These are phyloP conservation scores for Oncorhynchus clarkii DNA, from an alignment of 2,113 vertebrate genomes.

Conservation along the genomic window DNA sequence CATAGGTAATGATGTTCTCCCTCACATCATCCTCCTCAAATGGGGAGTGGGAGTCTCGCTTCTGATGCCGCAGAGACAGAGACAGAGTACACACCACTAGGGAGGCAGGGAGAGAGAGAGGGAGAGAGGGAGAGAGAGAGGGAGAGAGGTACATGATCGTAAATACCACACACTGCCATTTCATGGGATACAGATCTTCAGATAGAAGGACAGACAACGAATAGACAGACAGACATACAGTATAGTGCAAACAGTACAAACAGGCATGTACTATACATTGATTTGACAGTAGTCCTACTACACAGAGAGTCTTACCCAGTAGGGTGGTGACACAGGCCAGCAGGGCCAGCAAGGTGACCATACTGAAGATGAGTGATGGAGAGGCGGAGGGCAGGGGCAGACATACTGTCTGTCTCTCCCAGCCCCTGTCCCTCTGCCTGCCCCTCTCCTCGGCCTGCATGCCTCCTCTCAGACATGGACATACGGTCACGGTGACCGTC, in stretches of 20 bases:
- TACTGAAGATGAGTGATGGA: conserved; percentile 77
- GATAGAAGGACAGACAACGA: neutral
- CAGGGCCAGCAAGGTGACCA: conserved; percentile 81
- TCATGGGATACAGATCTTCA: neutral
- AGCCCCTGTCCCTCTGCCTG: conserved; percentile 53
- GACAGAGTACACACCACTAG: conserved; percentile 73
- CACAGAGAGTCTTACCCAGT: conserved; percentile 70
- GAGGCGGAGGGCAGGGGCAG: conserved; percentile 66
- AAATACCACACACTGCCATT: neutral
- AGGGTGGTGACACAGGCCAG: conserved; percentile 81
- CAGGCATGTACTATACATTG: neutral
- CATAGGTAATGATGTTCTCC: conserved; percentile 82
- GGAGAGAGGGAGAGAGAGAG: neutral
- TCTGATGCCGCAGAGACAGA: conserved; percentile 70
- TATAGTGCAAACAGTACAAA: conserved; percentile 1
- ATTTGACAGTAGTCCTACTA: no score
- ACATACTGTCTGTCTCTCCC: conserved; percentile 70
- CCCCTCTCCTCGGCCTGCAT: conserved; percentile 70
- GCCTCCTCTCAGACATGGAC: conserved; percentile 78
- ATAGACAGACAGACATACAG: neutral
- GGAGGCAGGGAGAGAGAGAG: neutral
- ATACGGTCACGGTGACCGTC: conserved; percentile 84
- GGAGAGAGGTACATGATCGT: conserved; percentile 25
- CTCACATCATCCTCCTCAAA: conserved; percentile 76
- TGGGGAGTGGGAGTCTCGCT: conserved; percentile 69